Conservation (phyloP, 2,888 invertebrate species). For the Macrosiphum euphorbiae region DNA sequence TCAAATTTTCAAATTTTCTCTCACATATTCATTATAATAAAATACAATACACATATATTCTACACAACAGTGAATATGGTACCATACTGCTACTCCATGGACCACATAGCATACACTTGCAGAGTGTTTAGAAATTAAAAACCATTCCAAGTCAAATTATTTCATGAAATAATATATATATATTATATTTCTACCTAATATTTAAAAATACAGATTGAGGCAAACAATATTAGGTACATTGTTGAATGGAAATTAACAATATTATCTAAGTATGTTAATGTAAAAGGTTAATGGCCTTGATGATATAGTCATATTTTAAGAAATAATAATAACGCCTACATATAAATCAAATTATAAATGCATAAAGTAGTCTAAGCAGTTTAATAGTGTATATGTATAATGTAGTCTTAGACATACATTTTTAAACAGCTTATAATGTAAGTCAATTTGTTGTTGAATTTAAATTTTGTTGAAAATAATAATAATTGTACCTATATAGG, state of each 20-base stretch:
- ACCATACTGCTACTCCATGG: not conserved
- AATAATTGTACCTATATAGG: not conserved
- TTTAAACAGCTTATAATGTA: not conserved
- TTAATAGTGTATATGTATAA: not conserved
- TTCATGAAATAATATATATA: not conserved
- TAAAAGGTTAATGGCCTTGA: not conserved
- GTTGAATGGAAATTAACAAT: not conserved
- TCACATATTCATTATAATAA: not conserved
- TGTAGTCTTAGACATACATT: not conserved
- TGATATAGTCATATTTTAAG: not conserved
- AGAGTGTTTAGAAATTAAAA: not conserved
- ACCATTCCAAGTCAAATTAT: not conserved
- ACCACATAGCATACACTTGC: not conserved
- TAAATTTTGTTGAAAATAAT: not conserved
- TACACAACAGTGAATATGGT: not conserved
- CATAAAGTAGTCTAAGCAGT: not conserved
- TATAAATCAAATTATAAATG: not conserved
- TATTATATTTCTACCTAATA: not conserved
- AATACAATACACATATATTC: not conserved
- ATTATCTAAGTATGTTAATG: slow-evolving; percentile 2
- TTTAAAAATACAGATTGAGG: not conserved
- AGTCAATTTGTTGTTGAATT: not conserved
- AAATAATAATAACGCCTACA: not conserved
- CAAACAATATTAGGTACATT: not conserved
- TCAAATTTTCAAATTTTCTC: slow-evolving; percentile 53